Percentiles rank a stretch among this genome's conserved stretches.
Evolutionary conservation across 2,113 vertebrate species (phyloP).

Genomic region (Alligator sinensis): DNA sequence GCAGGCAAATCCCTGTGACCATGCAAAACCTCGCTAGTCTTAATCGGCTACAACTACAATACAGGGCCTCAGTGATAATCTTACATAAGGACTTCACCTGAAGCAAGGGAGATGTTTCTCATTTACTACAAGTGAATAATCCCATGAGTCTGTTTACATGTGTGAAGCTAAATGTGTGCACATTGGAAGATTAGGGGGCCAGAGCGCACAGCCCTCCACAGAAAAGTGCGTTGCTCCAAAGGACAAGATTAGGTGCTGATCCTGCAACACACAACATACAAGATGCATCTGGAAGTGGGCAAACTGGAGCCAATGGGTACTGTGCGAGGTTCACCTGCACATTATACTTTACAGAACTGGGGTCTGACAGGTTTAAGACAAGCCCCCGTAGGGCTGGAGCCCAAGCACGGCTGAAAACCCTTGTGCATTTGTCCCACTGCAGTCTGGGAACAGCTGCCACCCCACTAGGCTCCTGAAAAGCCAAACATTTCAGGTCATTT

Average conservation of each 20-base stretch:
- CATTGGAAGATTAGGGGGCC: not conserved
- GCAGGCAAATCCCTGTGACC: not conserved
- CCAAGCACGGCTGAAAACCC: not conserved
- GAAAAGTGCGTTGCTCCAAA: not conserved
- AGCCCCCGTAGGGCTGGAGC: not conserved
- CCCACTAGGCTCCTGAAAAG: not conserved
- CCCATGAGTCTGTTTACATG: not conserved
- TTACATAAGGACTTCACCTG: not conserved
- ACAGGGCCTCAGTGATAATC: rapidly evolving
- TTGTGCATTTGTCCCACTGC: not conserved
- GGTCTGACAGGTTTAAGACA: not conserved
- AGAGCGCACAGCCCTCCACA: not conserved
- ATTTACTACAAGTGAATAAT: not conserved
- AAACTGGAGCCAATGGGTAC: rapidly evolving
- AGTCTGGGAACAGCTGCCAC: not conserved
- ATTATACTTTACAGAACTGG: not conserved
- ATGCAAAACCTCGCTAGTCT: not conserved
- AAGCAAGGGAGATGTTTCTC: not conserved
- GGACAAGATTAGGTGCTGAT: not conserved
- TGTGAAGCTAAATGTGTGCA: rapidly evolving
- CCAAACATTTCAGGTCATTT: not conserved
- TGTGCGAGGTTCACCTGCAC: rapidly evolving
- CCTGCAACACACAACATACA: rapidly evolving
- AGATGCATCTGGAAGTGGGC: not conserved
- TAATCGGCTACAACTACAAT: rapidly evolving